phyloP scores from a whole-genome alignment of 2,888 invertebrate genomes.

The Diarsia brunnea region DNA sequence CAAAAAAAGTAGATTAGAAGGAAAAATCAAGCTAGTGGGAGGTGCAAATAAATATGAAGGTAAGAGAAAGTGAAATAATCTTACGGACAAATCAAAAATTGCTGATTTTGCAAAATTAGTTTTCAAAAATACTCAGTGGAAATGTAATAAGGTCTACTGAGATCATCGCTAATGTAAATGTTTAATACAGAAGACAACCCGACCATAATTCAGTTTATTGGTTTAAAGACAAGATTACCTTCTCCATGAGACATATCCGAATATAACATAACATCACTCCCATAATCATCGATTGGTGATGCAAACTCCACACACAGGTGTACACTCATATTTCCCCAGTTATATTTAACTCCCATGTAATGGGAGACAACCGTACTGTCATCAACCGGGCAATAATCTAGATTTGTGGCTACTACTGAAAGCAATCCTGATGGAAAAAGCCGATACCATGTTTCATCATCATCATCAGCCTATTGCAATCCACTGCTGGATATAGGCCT shows the following conservation, averaged over 20 bases:
- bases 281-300: not conserved
- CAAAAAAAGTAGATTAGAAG: constrained; percentile 93
- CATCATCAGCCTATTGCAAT: no score
- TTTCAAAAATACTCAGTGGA: not conserved
- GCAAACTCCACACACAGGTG: not conserved
- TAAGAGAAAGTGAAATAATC: constrained; percentile 73
- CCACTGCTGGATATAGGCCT: no score
- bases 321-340: not conserved
- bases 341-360: not conserved
- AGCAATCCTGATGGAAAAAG: not conserved
- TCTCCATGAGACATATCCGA: not conserved
- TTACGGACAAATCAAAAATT: not conserved
- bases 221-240: not conserved
- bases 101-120: not conserved
- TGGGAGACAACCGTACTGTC: not conserved
- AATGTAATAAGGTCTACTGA: not conserved
- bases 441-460: not conserved
- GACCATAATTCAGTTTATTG: not conserved
- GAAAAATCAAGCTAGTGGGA: constrained; percentile 93
- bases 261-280: not conserved
- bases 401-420: not conserved
- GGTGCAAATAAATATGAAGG: constrained; percentile 94
- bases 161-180: not conserved
- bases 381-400: not conserved
- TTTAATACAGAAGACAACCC: not conserved